Base-by-base conservation (phyloP, 2,888 invertebrate genomes). In the Heliconius hortense region DNA sequence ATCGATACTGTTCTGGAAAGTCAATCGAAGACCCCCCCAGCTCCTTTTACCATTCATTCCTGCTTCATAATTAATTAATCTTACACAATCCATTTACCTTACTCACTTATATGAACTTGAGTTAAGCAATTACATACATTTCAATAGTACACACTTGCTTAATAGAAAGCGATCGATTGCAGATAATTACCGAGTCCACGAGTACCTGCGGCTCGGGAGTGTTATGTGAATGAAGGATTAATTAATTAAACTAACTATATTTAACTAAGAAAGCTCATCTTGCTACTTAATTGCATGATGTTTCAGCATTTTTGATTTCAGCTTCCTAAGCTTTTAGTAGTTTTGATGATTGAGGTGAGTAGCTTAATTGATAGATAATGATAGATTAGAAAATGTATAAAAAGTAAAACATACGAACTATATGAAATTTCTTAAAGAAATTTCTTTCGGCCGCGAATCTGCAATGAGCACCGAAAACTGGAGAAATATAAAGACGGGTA, bases 121-220 rank as follows among this genome's bases (percentile, higher is more conserved):
- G 21, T 53, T 21, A 18, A 53, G 5, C 53, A 53, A 21, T 53
- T 53, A 53, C 53, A 53, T 43, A 43, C 43, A 15, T 43, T 43
- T 43, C 11, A 15, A 53, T 35, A 35, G 1, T 43, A 15, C 21
- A 53, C 53, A 53, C 66, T 26, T 10, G 18, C 4, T 21, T 28
- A 48, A 68, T 68, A 53, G 48, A 53, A 28, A 53, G 68, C 48
- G 21, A 68, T 68, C 68, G 68, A 68, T 68, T 48, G 68, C 28
- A 13, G 67, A 11, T 53, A 53, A 68, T 28, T 68, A 48, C 28
- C 48, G 68, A 26, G 43, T 53, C 68, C 43, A 15, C 43, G 43
- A 43, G 15, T 48, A 28, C 53, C 18, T 26, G n/a, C 11, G 43
- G 68, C 28, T 4, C 26, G 48, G 68, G 13, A 4, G 28, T 53